A percentile compares a stretch with the other conserved stretches of the same genome.
Conservation (phyloP, 2,888 invertebrate species). For the Cryptocephalus primarius region DNA sequence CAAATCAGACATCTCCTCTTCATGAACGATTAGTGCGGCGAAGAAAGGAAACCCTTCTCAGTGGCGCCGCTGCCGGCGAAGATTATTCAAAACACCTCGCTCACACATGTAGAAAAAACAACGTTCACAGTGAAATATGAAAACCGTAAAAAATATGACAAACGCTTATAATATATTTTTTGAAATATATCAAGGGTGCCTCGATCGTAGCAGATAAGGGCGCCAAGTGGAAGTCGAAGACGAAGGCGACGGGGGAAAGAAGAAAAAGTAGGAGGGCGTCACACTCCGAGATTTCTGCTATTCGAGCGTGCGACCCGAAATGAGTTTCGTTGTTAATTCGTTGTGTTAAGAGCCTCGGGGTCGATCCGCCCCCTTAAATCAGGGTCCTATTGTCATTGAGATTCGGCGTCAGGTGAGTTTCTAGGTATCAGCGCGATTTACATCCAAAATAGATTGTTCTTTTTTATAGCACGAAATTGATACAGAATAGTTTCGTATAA, state of each 20-base stretch:
- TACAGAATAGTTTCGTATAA: no score
- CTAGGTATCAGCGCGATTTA: no score
- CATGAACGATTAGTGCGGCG: no score
- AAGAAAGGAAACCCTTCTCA: no score
- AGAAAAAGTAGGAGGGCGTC: constrained; percentile 9
- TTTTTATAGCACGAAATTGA: no score
- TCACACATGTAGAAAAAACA: neutral
- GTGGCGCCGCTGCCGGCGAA: neutral
- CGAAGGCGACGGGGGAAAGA: constrained; percentile 8
- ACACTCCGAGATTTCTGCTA: constrained; percentile 18
- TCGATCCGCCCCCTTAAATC: constrained; percentile 27
- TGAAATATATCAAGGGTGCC: constrained; percentile 31
- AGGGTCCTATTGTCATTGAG: constrained; percentile 30
- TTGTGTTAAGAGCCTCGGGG: constrained; percentile 18
- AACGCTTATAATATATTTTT: constrained; percentile 29
- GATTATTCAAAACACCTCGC: constrained; percentile 1
- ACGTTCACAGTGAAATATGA: constrained; percentile 31
- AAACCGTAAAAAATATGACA: constrained; percentile 37
- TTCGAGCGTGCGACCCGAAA: constrained; percentile 17
- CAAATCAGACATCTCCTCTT: no score
- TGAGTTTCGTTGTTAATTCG: constrained; percentile 19
- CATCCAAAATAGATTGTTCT: no score
- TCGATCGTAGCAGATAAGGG: constrained; percentile 30
- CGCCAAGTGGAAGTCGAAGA: constrained; percentile 11
- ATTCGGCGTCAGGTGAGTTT: constrained; percentile 25